Evolutionary conservation across 2,888 invertebrate genomes (phyloP).

Genomic region (Machimus atricapillus): DNA sequence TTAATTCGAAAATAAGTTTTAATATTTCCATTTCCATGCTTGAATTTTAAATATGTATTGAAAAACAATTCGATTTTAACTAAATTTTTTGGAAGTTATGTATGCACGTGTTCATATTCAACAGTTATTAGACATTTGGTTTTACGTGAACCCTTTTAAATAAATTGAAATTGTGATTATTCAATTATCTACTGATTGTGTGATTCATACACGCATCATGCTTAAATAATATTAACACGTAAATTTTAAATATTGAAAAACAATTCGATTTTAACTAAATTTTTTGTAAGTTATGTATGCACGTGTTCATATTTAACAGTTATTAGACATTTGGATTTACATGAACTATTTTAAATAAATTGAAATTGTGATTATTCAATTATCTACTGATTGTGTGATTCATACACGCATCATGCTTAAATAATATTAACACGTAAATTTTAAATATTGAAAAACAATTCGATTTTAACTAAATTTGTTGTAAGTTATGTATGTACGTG

Average conservation of each 20-base stretch:
- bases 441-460: too few species aligned
- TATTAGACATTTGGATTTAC: neutral
- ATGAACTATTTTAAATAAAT: neutral
- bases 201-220: neutral
- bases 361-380: neutral
- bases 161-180: neutral
- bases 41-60: neutral
- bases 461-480: neutral
- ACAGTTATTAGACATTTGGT: neutral
- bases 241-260: too few species aligned
- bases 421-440: neutral
- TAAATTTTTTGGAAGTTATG: neutral
- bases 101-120: neutral
- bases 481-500: neutral
- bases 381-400: neutral
- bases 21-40: neutral
- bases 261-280: neutral
- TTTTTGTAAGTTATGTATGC: neutral
- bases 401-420: neutral
- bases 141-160: neutral
- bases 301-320: neutral
- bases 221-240: too few species aligned
- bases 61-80: neutral
- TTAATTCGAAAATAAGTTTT: neutral
- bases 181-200: too few species aligned